Base-by-base conservation (phyloP, 2,888 invertebrate genomes). In the Pyrrhopygopsis socrates region DNA sequence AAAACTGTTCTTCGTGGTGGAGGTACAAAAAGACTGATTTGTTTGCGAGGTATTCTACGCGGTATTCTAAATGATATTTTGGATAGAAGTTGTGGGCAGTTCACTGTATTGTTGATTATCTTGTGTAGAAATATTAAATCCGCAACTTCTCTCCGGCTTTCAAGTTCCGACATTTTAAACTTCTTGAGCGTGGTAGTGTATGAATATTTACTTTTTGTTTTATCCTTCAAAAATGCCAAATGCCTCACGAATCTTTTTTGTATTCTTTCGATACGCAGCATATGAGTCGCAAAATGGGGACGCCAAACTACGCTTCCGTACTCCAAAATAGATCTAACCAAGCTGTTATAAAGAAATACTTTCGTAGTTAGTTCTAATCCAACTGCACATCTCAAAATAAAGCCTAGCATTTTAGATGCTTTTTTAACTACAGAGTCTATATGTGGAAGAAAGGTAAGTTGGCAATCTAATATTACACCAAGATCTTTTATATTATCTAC, bases 401-500 rank as follows among this genome's bases (percentile, higher is more conserved):
- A 63, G 27, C 63, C 29, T 15, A 63, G 27, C 29, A 30, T 30
- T 30, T 11, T 27, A 6, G 29, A 30, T 18, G 63, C 63, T 30
- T 63, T 63, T 29, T 63, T 63, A 3, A 63, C 2, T 13, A 63
- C 13, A 2, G 27, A 18, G 13, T 63, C 63, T 18, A 63, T 30
- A 6, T 63, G 71, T 22, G 20, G 22, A 2, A 27, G 1, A 71
- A 45, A 71, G 11, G 41, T 71, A 34, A 71, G 27, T 50, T 71
- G 45, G 3, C 20, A 3, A 67, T 86, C 86, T n/a, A 83, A 63
- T 11, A 73, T 50, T 18, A 86, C 73, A 24, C 83, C 82, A 20
- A 86, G 38, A 22, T 85, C 38, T 65, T 24, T 74, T 82, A 89
- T 83, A 85, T 83, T 80, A 60, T 15, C 75, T 54, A 68, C n/a